A percentile compares a stretch with the other conserved stretches of the same genome.
These are phyloP conservation scores for Sanderia malayensis DNA, from an alignment of 30 jellyfish, hydroid and myxozoan genomes.

Conservation along the genomic window DNA sequence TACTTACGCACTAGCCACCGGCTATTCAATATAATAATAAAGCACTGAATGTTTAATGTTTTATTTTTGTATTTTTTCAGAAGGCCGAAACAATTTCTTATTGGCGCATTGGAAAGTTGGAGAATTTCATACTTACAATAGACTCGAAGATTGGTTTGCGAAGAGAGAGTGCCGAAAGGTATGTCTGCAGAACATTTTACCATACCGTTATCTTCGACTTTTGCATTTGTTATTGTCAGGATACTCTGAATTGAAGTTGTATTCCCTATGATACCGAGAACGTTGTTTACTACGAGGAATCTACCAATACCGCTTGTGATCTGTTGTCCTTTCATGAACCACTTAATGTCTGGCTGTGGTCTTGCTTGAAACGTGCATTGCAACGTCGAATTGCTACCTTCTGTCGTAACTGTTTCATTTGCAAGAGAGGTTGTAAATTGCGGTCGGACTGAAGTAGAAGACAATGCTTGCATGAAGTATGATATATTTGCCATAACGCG, in stretches of 20 bases:
- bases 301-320: slow-evolving; percentile 31
- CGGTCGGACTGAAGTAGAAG: slow-evolving; percentile 44
- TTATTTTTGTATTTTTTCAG: no score
- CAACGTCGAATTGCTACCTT: slow-evolving; percentile 25
- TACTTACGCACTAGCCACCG: no score
- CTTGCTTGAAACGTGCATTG: slow-evolving; percentile 57
- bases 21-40: no score
- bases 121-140: slow-evolving; percentile 66
- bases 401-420: slow-evolving; percentile 26
- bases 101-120: no score
- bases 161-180: slow-evolving; percentile 21
- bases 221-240: slow-evolving; percentile 29
- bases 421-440: slow-evolving; percentile 45
- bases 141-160: slow-evolving; percentile 22
- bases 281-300: neutral
- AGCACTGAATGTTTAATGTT: no score
- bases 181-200: slow-evolving; percentile 45
- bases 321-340: slow-evolving; percentile 49
- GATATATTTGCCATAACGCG: no score
- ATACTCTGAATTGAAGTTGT: slow-evolving; percentile 32
- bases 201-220: slow-evolving; percentile 34
- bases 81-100: no score
- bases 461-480: no score
- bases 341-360: slow-evolving; percentile 39
- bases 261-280: slow-evolving; percentile 14